These are phyloP conservation scores for Drosophila navojoa DNA, from an alignment of 1,140 invertebrate species.

Conservation along the genomic window DNA sequence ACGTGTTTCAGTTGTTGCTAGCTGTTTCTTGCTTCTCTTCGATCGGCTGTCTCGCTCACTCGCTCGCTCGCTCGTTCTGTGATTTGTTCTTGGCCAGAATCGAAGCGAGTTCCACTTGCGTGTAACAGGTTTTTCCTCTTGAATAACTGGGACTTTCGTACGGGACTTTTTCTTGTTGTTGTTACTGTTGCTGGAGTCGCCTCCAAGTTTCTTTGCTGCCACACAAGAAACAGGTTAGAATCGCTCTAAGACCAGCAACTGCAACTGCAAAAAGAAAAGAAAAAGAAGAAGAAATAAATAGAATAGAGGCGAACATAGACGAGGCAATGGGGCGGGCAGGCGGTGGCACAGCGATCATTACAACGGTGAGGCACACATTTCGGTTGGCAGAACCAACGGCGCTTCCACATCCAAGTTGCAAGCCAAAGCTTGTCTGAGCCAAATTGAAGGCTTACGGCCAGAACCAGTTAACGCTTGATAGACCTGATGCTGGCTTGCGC, in stretches of 20 bases:
- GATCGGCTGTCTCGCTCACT: neutral
- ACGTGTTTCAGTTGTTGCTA: slow-evolving; percentile 67
- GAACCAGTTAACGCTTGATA: slow-evolving; percentile 73
- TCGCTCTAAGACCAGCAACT: slow-evolving; percentile 58
- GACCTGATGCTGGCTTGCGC: slow-evolving; percentile 56
- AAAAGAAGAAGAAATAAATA: neutral
- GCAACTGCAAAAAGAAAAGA: slow-evolving; percentile 37
- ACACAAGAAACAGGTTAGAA: slow-evolving; percentile 70
- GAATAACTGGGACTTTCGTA: slow-evolving; percentile 84
- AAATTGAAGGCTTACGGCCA: slow-evolving; percentile 69
- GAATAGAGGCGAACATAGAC: slow-evolving; percentile 4
- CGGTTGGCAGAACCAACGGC: slow-evolving; percentile 75
- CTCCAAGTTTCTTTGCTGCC: neutral
- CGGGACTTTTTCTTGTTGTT: slow-evolving; percentile 77
- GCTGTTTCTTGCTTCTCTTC: slow-evolving; percentile 22
- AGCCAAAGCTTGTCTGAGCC: slow-evolving; percentile 46
- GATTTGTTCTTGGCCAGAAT: slow-evolving; percentile 60
- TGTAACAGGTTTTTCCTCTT: slow-evolving; percentile 82
- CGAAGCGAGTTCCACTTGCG: slow-evolving; percentile 63
- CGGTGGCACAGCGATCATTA: slow-evolving; percentile 30
- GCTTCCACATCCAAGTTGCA: slow-evolving; percentile 55
- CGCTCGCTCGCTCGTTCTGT: slow-evolving; percentile 4
- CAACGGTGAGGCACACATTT: slow-evolving; percentile 81
- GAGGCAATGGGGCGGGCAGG: neutral
- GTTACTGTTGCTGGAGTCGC: slow-evolving; percentile 26